Base-by-base conservation (phyloP, 2,888 invertebrate genomes). In the Polydrusus tereticollis region DNA sequence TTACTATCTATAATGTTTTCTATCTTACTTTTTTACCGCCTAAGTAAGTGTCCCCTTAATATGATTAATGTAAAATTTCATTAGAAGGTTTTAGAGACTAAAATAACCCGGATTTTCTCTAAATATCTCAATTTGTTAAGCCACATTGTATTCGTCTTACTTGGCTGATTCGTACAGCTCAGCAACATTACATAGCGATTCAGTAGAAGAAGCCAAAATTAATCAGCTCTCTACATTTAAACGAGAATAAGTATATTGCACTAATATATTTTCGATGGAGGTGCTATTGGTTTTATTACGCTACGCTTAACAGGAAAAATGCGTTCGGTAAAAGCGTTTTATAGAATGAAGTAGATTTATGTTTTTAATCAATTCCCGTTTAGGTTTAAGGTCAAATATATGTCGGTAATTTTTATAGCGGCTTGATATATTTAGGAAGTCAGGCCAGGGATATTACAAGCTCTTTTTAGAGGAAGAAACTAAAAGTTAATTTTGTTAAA, bases 231-330 rank as follows among this genome's bases (percentile, higher is more conserved):
- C 2, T 26, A 58, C 57, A 33, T 20, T 45, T 67, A 47, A 58
- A 57, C 38, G 36, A 38, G 45, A 16, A 33, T 66, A 43, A 45
- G 29, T 55, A 20, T 66, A 57, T 66, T 59, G 33, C 67, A 45
- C 41, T 67, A 45, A 57, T 58, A 67, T 47, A 41, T 67, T 58
- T 67, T 20, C 57, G 20, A 20, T 47, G 16, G 58, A 67, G 58
- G 55, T 58, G 67, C 67, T 20, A 67, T 67, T 59, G 45, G 33
- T 67, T 58, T 67, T 33, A 67, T 58, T 58, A 67, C 47, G 67
- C 58, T 67, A 43, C 43, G 47, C 36, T 58, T 43, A 67, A 58
- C 67, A 45, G 41, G 58, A 67, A 59, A 58, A 67, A 67, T 45
- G 58, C 45, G 67, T 67, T 67, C 45, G 21, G 67, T 58, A 55